phyloP scores from a whole-genome alignment of 2,113 vertebrate genomes.

The Oncorhynchus kisutch region DNA sequence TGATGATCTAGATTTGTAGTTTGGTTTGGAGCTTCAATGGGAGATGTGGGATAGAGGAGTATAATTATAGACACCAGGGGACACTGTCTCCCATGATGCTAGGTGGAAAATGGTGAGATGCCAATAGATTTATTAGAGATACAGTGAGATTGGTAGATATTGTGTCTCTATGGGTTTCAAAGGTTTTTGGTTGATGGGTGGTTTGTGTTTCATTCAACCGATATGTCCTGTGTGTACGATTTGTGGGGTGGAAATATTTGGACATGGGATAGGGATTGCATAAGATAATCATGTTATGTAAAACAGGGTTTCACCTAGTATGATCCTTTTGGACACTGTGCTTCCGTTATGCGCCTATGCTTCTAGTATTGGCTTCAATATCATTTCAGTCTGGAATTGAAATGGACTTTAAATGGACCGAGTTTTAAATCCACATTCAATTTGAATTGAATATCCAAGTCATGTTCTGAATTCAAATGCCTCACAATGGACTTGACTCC shows the following conservation, averaged over 20 bases:
- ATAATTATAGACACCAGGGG: conserved; percentile 69
- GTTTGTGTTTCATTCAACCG: background rate
- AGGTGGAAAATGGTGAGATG: conserved; percentile 17
- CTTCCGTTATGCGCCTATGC: background rate
- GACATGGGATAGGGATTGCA: background rate
- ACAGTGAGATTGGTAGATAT: background rate
- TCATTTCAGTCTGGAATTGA: background rate
- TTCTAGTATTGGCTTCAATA: background rate
- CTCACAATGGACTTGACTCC: background rate
- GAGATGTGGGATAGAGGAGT: conserved; percentile 38
- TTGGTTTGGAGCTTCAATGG: conserved; percentile 35
- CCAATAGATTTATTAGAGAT: conserved; percentile 11
- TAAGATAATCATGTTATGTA: background rate
- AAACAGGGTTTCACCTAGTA: background rate
- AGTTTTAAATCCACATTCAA: background rate
- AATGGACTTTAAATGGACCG: background rate
- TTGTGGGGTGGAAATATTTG: too few relatives aligned
- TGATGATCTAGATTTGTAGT: conserved; percentile 28
- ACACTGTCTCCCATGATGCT: conserved; percentile 71
- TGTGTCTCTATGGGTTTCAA: background rate
- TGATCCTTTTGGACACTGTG: background rate
- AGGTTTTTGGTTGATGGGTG: background rate
- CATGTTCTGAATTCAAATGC: conserved; percentile 5
- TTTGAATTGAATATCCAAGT: background rate
- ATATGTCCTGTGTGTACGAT: too few relatives aligned